Evolutionary conservation across 2,113 vertebrate genomes (phyloP), one percentile per base, ranked within the genome.

Genomic region (Bos javanicus): DNA sequence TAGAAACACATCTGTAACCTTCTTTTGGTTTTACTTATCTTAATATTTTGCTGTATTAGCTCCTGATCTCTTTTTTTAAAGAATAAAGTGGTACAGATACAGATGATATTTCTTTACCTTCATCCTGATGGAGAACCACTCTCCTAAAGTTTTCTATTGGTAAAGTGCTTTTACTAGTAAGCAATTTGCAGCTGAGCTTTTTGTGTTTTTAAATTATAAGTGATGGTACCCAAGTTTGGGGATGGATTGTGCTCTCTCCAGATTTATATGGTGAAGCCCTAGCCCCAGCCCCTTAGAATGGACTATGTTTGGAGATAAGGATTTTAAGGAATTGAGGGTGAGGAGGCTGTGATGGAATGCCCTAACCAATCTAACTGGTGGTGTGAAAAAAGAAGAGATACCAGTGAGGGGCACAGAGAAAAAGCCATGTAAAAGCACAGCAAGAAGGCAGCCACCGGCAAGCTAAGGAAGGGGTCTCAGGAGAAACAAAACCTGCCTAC

Each of bases 391-490:
- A 78, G 36, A 62, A 83, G 28, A 90, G 3, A 82, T 4, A 83
- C 1, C 39, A 50, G 17, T 7, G 23, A 39, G 4, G 3, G 16
- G 2, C 0, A 8, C 7, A n/a, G 56, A 82, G 50, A 15, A 60
- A 54, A 48, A 6, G 21, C 12, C 21, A 14, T 5, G 10, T 83
- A 10, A 30, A 15, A 5, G 39, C 46, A 71, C 28, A 62, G 15
- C 4, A 43, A 48, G 19, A 52, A 94, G 43, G 5, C 11, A 12
- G 5, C 1, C n/a, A 15, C 33, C 25, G 48, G 14, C 2, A 54
- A 33, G 14, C 15, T 19, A 25, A 84, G 39, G 5, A 81, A 26
- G 26, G 11, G 17, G 7, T 6, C 64, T 52, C 33, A 62, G 11
- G 56, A 62, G n/a, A 52, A 54, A 64, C 1, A 8, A 76, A 74